Evolutionary conservation across 2,888 invertebrate species (phyloP).

Genomic region (Troides oblongomaculatus): DNA sequence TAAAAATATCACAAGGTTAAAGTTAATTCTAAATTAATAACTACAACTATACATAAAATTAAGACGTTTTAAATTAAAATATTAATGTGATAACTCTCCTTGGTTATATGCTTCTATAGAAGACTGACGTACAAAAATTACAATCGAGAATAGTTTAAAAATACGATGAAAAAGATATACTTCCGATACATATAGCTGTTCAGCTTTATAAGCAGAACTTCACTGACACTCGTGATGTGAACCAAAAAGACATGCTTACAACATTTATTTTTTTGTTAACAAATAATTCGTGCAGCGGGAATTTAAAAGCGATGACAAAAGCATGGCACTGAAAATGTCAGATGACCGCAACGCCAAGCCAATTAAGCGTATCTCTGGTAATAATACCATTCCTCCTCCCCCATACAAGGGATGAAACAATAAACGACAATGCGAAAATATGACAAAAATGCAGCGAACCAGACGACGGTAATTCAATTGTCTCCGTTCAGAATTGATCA

Average conservation of each 20-base stretch:
- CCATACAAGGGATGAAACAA: conserved; percentile 46
- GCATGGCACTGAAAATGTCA: conserved; percentile 75
- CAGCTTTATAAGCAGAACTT: neutral
- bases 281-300: conserved; percentile 55
- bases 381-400: conserved; percentile 52
- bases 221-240: conserved; percentile 8
- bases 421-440: conserved; percentile 53
- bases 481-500: conserved; percentile 71
- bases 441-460: conserved; percentile 72
- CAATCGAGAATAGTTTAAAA: too few species aligned
- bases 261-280: conserved; percentile 53
- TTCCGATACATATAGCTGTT: too few species aligned
- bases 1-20: too few species aligned
- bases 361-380: conserved; percentile 73
- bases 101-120: too few species aligned
- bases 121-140: too few species aligned
- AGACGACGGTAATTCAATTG: conserved; percentile 76
- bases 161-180: too few species aligned
- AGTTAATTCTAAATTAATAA: too few species aligned
- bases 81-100: too few species aligned
- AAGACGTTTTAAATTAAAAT: too few species aligned
- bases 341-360: conserved; percentile 73
- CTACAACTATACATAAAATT: too few species aligned
- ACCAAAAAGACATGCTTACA: conserved; percentile 6
- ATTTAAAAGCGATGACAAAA: conserved; percentile 75